Conservation (phyloP, 1,140 invertebrate species). For the Ctenoplectra terminalis region DNA sequence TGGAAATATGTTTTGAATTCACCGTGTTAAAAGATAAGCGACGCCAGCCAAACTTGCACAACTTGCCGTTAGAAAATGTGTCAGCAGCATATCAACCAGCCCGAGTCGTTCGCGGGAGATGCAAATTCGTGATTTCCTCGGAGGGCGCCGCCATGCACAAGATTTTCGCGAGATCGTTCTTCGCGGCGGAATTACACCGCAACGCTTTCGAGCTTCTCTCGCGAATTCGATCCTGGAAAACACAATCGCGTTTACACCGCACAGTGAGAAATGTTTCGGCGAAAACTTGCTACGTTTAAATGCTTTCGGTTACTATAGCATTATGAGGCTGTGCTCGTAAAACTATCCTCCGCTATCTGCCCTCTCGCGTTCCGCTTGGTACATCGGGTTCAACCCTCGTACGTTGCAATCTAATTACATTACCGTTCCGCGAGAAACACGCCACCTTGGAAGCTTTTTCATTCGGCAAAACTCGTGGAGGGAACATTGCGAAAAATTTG, state of each 20-base stretch:
- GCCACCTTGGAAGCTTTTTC: neutral
- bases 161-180: neutral
- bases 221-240: neutral
- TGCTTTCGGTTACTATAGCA: neutral
- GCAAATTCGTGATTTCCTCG: constrained; percentile 4
- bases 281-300: neutral
- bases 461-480: too few relatives aligned
- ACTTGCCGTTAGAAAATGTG: neutral
- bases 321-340: neutral
- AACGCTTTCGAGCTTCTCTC: constrained; percentile 5
- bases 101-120: neutral
- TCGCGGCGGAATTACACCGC: constrained; percentile 7
- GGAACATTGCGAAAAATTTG: neutral
- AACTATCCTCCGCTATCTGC: neutral
- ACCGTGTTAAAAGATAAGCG: neutral
- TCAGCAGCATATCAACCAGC: neutral
- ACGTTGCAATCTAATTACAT: neutral
- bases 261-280: neutral
- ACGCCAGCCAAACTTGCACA: neutral
- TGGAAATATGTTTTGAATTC: neutral
- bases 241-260: constrained; percentile 12
- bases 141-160: neutral
- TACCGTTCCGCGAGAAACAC: neutral
- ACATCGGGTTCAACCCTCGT: neutral
- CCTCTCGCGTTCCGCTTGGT: neutral